Conservation (phyloP, 2,888 invertebrate genomes). For the Diarsia rubi region DNA sequence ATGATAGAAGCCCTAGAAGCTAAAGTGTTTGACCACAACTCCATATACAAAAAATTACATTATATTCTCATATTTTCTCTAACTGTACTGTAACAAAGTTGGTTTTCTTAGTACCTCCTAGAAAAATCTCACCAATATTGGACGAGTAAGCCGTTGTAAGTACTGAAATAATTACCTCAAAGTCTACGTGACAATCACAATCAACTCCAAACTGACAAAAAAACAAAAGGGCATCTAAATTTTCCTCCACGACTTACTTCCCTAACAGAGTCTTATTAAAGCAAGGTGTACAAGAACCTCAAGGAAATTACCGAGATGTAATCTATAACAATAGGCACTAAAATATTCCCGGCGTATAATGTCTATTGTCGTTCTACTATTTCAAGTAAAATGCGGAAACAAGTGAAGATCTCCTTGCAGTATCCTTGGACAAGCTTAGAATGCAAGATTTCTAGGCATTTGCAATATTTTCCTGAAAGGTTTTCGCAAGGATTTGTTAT, state of each 20-base stretch:
- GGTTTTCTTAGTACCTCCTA: background rate
- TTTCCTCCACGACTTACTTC: background rate
- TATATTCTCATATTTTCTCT: background rate
- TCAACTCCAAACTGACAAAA: background rate
- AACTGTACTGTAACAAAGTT: background rate
- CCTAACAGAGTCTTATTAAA: background rate
- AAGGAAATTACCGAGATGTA: constrained; percentile 32
- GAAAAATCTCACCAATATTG: background rate
- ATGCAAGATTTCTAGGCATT: constrained; percentile 71
- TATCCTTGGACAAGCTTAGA: constrained; percentile 73
- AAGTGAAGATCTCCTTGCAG: constrained; percentile 51
- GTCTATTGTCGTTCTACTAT: constrained; percentile 61
- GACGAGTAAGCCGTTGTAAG: background rate
- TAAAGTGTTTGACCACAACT: background rate
- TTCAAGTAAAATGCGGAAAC: constrained; percentile 75
- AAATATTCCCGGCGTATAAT: constrained; percentile 45
- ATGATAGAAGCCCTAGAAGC: background rate
- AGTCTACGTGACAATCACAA: background rate
- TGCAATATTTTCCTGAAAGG: constrained; percentile 47
- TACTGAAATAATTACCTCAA: background rate
- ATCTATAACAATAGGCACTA: constrained; percentile 50
- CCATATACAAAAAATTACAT: background rate
- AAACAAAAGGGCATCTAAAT: background rate
- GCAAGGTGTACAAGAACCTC: constrained; percentile 17
- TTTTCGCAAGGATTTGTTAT: constrained; percentile 29